Percentiles rank a stretch among this genome's conserved stretches.
Evolutionary conservation across 2,888 invertebrate species (phyloP).

Genomic region (Megastigmus dorsalis): DNA sequence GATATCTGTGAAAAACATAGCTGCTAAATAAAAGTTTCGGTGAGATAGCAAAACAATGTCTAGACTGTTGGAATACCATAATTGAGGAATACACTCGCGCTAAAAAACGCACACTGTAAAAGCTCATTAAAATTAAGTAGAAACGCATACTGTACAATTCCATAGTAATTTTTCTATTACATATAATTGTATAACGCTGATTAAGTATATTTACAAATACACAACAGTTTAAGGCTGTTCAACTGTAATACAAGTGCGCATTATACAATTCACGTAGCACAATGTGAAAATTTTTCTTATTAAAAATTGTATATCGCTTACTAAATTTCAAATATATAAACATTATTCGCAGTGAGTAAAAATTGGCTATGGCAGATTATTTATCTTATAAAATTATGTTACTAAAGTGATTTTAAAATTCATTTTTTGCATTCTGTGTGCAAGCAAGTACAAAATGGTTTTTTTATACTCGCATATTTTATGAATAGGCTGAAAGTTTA

Average conservation of each 20-base stretch:
- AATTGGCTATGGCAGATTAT: no score
- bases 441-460: no score
- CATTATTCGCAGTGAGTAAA: no score
- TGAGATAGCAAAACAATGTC: conserved; percentile 23
- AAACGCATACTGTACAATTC: conserved; percentile 44
- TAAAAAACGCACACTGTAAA: not conserved
- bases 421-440: no score
- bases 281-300: not conserved
- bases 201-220: conserved; percentile 46
- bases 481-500: no score
- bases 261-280: conserved; percentile 16
- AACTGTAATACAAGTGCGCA: conserved; percentile 27
- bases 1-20: conserved; percentile 17
- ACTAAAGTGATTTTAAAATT: no score
- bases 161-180: conserved; percentile 33
- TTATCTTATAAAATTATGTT: no score
- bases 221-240: conserved; percentile 47
- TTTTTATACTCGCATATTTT: no score
- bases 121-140: conserved; percentile 24
- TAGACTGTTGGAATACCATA: conserved; percentile 28
- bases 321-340: no score
- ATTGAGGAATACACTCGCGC: not conserved
- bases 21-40: conserved; percentile 12
- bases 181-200: conserved; percentile 23
- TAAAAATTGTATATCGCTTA: conserved; percentile 4